Evolutionary conservation across 2,888 invertebrate species (phyloP).

Genomic region (Nephrotoma guestfalica): DNA sequence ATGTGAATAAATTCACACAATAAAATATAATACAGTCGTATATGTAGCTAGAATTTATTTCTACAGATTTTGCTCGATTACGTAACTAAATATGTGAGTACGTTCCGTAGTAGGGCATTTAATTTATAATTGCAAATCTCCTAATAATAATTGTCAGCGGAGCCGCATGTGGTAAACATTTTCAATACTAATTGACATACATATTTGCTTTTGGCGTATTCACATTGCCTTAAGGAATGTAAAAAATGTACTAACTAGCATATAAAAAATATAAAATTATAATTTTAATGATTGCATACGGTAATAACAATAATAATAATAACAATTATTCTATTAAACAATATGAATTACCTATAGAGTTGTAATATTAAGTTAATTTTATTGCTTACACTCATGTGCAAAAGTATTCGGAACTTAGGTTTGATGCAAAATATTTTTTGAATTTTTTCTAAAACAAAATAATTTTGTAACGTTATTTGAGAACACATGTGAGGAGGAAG

Average conservation of each 20-base stretch:
- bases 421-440: no score
- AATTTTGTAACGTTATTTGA: no score
- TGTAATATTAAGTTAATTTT: not conserved
- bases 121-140: no score
- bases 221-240: not conserved
- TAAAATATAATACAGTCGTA: not conserved
- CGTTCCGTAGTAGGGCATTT: not conserved
- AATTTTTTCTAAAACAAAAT: no score
- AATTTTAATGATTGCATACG: not conserved
- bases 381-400: not conserved
- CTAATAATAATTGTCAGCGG: no score
- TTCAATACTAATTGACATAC: no score
- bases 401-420: no score
- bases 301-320: not conserved
- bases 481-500: no score
- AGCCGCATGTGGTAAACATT: no score
- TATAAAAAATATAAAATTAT: not conserved
- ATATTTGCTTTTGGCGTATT: no score
- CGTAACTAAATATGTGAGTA: not conserved
- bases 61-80: not conserved
- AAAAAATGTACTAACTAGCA: not conserved
- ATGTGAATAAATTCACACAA: not conserved
- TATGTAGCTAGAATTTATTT: no score
- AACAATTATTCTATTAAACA: not conserved
- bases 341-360: not conserved